Evolutionary conservation across 2,888 invertebrate genomes (phyloP).

Genomic region (Cataglyphis albicans): DNA sequence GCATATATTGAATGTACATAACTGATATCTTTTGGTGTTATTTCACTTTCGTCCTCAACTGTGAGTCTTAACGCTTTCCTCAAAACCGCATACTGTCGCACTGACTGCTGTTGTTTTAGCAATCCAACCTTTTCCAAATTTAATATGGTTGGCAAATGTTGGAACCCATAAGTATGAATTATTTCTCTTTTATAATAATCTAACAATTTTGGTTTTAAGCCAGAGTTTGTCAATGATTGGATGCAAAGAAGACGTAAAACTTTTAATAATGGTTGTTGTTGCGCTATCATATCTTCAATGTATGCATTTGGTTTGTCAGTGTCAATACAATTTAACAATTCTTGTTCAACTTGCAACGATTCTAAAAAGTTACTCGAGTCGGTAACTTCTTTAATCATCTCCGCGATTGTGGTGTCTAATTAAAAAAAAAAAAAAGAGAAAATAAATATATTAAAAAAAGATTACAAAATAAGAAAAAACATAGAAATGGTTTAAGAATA

Average conservation of each 20-base stretch:
- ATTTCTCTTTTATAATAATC: conserved; percentile 92
- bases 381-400: conserved; percentile 95
- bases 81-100: conserved; percentile 91
- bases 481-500: neutral
- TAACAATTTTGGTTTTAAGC: conserved; percentile 94
- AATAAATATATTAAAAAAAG: neutral
- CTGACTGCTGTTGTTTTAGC: conserved; percentile 91
- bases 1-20: conserved; percentile 98
- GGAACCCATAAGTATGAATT: conserved; percentile 94
- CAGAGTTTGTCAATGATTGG: conserved; percentile 96
- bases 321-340: conserved; percentile 96
- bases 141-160: conserved; percentile 92
- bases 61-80: conserved; percentile 94
- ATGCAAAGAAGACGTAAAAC: conserved; percentile 96
- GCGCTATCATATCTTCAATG: conserved; percentile 97
- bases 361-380: conserved; percentile 93
- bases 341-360: conserved; percentile 94
- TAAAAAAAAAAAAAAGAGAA: neutral
- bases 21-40: conserved; percentile 94
- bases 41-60: conserved; percentile 95
- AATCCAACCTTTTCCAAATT: conserved; percentile 96
- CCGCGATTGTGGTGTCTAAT: conserved; percentile 95
- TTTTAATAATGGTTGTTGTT: conserved; percentile 92
- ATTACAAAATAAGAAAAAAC: neutral
- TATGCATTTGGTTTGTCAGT: conserved; percentile 95